A percentile compares a stretch with the other conserved stretches of the same genome.
These are phyloP conservation scores for Melanostigma gelatinosum DNA, from an alignment of 2,113 vertebrate genomes.

Conservation along the genomic window DNA sequence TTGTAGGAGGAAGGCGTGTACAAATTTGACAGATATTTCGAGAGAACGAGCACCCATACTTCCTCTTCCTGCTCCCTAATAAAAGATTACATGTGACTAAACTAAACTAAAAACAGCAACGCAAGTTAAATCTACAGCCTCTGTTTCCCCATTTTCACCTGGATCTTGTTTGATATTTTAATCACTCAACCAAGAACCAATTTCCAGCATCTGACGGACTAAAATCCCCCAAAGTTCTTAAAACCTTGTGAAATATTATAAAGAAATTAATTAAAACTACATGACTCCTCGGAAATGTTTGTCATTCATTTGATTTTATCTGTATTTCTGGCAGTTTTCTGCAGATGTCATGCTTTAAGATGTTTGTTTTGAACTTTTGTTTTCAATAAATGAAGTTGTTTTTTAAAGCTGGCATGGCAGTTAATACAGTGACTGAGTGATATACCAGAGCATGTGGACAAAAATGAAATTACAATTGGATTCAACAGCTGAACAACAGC, in stretches of 20 bases:
- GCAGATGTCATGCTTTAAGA: background rate
- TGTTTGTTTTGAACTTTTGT: background rate
- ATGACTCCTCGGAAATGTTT: background rate
- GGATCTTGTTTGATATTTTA: background rate
- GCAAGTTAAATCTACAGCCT: background rate
- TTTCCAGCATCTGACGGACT: background rate
- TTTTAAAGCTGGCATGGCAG: background rate
- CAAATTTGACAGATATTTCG: background rate
- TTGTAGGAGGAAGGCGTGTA: background rate
- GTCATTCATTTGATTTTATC: background rate
- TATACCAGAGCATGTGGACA: background rate
- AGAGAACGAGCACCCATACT: background rate
- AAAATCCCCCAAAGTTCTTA: background rate
- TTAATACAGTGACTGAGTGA: slow-evolving; percentile 9
- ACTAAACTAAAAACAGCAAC: background rate
- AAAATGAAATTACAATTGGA: background rate
- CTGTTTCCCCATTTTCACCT: background rate
- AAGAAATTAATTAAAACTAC: background rate
- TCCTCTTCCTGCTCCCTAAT: background rate
- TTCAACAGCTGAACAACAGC: slow-evolving; percentile 1
- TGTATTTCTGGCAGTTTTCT: background rate
- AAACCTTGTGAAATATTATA: background rate
- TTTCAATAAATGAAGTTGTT: background rate
- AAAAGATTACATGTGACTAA: background rate
- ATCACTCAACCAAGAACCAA: background rate